phyloP scores from a whole-genome alignment of 2,888 invertebrate genomes.

The Norana najaformis region DNA sequence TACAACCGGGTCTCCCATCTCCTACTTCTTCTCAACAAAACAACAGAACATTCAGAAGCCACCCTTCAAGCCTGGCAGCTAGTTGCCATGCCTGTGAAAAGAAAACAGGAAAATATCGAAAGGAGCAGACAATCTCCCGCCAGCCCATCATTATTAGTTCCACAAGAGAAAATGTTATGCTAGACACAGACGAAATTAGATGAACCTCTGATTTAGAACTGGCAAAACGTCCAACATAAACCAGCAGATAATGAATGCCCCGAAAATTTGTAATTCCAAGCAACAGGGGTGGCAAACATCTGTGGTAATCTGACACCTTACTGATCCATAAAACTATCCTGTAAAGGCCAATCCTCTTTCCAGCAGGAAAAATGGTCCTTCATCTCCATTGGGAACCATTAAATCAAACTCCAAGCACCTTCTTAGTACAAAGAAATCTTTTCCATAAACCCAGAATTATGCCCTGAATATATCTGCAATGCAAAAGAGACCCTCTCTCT shows the following conservation, averaged over 20 bases:
- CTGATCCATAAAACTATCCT: neutral
- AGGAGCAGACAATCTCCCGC: neutral
- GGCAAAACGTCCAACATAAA: neutral
- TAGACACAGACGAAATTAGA: neutral
- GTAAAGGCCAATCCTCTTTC: neutral
- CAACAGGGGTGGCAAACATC: neutral
- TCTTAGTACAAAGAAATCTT: neutral
- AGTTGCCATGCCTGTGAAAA: neutral
- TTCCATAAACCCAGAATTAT: neutral
- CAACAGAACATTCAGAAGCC: neutral
- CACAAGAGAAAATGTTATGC: neutral
- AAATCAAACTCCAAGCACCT: neutral
- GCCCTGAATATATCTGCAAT: neutral
- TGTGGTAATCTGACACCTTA: neutral
- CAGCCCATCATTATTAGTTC: neutral
- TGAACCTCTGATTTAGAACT: conserved; percentile 1
- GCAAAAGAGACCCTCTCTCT: neutral
- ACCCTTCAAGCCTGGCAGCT: neutral
- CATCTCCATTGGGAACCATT: conserved; percentile 1
- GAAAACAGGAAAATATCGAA: neutral
- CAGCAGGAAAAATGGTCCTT: neutral
- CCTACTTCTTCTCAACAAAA: neutral
- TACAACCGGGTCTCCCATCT: conserved; percentile 13
- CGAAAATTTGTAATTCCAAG: neutral
- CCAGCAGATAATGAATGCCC: neutral